Base-by-base conservation (phyloP, 2,888 invertebrate genomes). In the Chrysolina oricalcia region DNA sequence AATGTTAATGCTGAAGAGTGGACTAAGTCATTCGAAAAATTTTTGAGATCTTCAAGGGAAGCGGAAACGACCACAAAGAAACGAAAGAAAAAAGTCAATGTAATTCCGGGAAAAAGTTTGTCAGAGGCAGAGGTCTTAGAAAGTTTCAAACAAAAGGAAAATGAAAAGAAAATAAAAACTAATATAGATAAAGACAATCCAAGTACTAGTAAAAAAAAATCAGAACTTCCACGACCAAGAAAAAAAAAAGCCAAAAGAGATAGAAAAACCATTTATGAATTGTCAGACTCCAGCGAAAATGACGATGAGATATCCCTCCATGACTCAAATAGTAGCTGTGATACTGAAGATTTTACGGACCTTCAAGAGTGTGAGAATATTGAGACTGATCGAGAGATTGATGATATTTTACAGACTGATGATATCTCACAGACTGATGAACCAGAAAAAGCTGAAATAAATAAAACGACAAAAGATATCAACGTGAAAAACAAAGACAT, bases 61-160 rank as follows among this genome's bases (percentile, higher is more conserved):
- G 19, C 46, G 21, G 48, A 67, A 17, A 67, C 66, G 48, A 21
- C 48, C 10, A 46, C 66, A 27, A 67, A 48, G 23, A 43, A 67
- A 48, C 46, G 19, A 48, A 67, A 46, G 66, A 67, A 67, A 67
- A 27, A 27, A 27, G 27, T 27, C n/a, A n/a, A n/a, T n/a, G n/a
- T n/a, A n/a, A n/a, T n/a, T n/a, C n/a, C n/a, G n/a, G n/a, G n/a
- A n/a, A 67, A 67, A 67, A 67, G 66, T 67, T 67, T 43, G 48
- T 67, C 66, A 48, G 46, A 67, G 48, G 66, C 66, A 48, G 66
- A 67, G 66, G 66, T 48, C 66, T 43, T 67, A 67, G 46, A 67
- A 15, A 21, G 13, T 48, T 67, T 67, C 48, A 67, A 40, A 67
- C 66, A 48, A 15, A 67, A 67, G 27, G 48, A 48, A 48, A 67